Conservation (phyloP, 2,113 vertebrate species). For the Dasyurus viverrinus region DNA sequence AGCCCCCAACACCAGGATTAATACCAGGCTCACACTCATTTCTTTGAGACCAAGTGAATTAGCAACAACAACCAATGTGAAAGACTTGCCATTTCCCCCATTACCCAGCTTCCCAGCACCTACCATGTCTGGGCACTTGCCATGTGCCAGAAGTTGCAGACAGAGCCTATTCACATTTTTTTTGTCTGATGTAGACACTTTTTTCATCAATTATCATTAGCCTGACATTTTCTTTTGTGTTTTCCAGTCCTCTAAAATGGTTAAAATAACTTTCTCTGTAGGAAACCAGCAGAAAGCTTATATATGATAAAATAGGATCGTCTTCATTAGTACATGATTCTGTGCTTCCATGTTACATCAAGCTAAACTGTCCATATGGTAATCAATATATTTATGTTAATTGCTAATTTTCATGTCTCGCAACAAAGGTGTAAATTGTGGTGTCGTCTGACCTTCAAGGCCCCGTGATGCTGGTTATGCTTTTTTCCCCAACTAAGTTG, state of each 20-base stretch:
- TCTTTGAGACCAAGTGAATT: not conserved
- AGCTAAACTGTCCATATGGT: conserved; percentile 77
- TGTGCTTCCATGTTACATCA: conserved; percentile 18
- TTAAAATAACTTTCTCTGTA: conserved; percentile 27
- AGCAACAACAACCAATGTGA: not conserved
- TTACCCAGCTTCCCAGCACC: not conserved
- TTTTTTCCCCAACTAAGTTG: conserved; percentile 70
- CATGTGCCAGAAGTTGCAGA: not conserved
- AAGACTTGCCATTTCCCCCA: not conserved
- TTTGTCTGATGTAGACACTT: not conserved
- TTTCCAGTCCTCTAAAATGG: conserved; percentile 24
- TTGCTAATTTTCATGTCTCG: conserved; percentile 74
- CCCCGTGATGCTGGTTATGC: conserved; percentile 54
- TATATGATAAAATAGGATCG: conserved; percentile 69
- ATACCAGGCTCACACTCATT: not conserved
- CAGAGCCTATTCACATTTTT: not conserved
- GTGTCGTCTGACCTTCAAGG: conserved; percentile 72
- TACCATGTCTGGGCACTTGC: not conserved
- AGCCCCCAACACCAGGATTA: not conserved
- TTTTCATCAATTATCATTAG: conserved; percentile 7
- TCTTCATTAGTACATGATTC: conserved; percentile 61
- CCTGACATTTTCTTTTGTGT: conserved; percentile 8
- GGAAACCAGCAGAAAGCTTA: conserved; percentile 55
- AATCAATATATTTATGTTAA: conserved; percentile 78
- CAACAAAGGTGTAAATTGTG: conserved; percentile 79